Evolutionary conservation across 1,140 invertebrate genomes (phyloP).

Genomic region (Monochamus saltuarius): DNA sequence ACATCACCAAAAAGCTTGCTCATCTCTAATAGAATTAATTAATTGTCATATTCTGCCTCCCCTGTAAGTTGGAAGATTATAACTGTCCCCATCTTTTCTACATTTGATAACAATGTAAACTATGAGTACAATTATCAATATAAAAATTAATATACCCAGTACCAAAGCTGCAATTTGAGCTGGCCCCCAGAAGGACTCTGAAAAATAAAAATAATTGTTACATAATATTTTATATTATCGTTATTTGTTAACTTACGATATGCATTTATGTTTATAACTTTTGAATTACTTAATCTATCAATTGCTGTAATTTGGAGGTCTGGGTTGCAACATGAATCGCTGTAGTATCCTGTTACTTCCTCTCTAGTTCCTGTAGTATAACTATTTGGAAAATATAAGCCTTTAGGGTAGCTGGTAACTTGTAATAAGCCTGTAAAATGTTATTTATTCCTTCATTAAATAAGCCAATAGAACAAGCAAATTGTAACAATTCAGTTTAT

Average conservation of each 20-base stretch:
- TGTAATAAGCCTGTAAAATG: constrained; percentile 52
- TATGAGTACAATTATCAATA: constrained; percentile 47
- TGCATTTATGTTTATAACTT: constrained; percentile 51
- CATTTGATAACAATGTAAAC: constrained; percentile 44
- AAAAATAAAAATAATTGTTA: constrained; percentile 30
- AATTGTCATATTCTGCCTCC: constrained; percentile 38
- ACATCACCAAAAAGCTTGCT: constrained; percentile 25
- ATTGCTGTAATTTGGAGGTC: constrained; percentile 51
- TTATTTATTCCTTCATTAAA: constrained; percentile 11
- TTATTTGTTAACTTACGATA: constrained; percentile 47
- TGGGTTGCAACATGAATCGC: constrained; percentile 55
- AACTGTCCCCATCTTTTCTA: constrained; percentile 33
- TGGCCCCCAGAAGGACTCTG: constrained; percentile 38
- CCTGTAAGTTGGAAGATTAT: constrained; percentile 51
- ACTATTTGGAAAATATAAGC: constrained; percentile 48
- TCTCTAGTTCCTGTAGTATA: constrained; percentile 55
- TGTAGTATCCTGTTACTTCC: constrained; percentile 54
- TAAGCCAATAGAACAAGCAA: neutral
- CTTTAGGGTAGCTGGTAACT: constrained; percentile 50
- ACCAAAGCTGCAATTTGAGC: constrained; percentile 56
- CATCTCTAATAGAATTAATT: constrained; percentile 26
- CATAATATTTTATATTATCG: constrained; percentile 8
- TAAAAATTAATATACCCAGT: constrained; percentile 52
- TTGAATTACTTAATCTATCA: constrained; percentile 51
- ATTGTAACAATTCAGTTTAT: neutral